These are phyloP conservation scores for Heterochromis multidens DNA, from an alignment of 2,113 vertebrate genomes.

Conservation along the genomic window DNA sequence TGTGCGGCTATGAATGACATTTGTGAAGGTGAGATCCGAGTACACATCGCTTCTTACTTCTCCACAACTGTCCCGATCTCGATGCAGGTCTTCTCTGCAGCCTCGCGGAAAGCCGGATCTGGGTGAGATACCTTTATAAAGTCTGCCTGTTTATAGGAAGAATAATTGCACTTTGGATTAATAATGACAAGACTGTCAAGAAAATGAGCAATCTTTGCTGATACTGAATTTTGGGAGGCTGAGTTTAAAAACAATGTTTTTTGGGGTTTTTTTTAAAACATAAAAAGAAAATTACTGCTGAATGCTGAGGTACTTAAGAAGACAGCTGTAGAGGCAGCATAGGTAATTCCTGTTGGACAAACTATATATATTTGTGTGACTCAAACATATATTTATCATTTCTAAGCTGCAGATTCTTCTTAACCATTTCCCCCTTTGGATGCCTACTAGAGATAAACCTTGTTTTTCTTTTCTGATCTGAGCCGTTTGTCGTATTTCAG, in stretches of 20 bases:
- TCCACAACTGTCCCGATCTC: slow-evolving; percentile 92
- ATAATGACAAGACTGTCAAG: not conserved
- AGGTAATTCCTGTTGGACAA: too few species aligned
- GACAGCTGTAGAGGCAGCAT: too few species aligned
- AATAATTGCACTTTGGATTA: not conserved
- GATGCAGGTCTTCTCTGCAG: slow-evolving; percentile 90
- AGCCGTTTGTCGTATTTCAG: too few species aligned
- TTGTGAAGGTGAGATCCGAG: not conserved
- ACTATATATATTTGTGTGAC: too few species aligned
- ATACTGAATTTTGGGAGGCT: not conserved
- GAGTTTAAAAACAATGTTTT: not conserved
- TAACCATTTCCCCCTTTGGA: too few species aligned
- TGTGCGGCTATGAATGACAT: not conserved
- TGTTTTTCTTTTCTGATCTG: too few species aligned
- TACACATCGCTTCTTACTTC: slow-evolving; percentile 73
- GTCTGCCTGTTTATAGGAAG: slow-evolving; percentile 81
- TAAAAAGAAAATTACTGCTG: too few species aligned
- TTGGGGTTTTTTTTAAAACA: too few species aligned
- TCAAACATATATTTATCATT: too few species aligned
- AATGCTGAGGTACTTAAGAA: too few species aligned
- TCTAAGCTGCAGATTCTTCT: too few species aligned
- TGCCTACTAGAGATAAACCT: too few species aligned
- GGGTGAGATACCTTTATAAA: slow-evolving; percentile 97
- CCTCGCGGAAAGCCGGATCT: slow-evolving; percentile 85
- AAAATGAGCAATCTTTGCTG: not conserved